Evolutionary conservation across 2,888 invertebrate genomes (phyloP).

Genomic region (Drosophila robusta): DNA sequence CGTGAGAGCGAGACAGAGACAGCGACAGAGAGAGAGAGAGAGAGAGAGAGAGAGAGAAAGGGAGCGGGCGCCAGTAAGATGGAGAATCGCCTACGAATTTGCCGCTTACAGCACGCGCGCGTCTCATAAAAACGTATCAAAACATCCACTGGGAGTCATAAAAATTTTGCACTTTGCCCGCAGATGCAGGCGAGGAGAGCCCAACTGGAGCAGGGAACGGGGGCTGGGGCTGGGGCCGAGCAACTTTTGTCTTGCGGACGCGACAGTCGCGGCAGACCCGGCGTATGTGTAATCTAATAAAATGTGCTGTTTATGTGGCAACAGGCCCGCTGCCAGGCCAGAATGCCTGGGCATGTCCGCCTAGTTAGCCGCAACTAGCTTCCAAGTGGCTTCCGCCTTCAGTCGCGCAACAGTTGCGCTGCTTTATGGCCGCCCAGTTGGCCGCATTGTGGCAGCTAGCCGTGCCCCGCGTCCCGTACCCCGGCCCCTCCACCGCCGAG

Average conservation of each 20-base stretch:
- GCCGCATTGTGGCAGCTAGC: conserved; percentile 44
- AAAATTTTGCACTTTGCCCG: conserved; percentile 79
- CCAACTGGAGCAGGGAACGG: not conserved
- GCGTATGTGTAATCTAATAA: conserved; percentile 80
- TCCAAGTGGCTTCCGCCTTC: conserved; percentile 51
- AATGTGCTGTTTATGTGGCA: conserved; percentile 79
- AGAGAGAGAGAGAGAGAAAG: not conserved
- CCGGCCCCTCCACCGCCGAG: not conserved
- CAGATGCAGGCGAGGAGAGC: conserved; percentile 33
- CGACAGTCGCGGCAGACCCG: conserved; percentile 30
- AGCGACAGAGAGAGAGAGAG: not conserved
- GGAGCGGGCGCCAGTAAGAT: conserved; percentile 7
- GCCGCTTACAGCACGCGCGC: conserved; percentile 79
- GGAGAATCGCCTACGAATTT: conserved; percentile 55
- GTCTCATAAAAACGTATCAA: conserved; percentile 81
- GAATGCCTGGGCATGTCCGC: conserved; percentile 46
- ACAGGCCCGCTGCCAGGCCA: conserved; percentile 48
- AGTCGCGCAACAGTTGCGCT: conserved; percentile 73
- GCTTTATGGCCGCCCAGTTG: conserved; percentile 64
- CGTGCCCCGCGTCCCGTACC: conserved; percentile 3
- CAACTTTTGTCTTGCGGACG: conserved; percentile 27
- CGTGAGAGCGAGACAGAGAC: not conserved
- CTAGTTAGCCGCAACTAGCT: conserved; percentile 63
- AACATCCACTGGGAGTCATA: conserved; percentile 80
- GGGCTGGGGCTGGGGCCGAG: not conserved